These are phyloP conservation scores for Dissostichus mawsoni DNA, from an alignment of 2,113 vertebrate genomes.

Conservation along the genomic window DNA sequence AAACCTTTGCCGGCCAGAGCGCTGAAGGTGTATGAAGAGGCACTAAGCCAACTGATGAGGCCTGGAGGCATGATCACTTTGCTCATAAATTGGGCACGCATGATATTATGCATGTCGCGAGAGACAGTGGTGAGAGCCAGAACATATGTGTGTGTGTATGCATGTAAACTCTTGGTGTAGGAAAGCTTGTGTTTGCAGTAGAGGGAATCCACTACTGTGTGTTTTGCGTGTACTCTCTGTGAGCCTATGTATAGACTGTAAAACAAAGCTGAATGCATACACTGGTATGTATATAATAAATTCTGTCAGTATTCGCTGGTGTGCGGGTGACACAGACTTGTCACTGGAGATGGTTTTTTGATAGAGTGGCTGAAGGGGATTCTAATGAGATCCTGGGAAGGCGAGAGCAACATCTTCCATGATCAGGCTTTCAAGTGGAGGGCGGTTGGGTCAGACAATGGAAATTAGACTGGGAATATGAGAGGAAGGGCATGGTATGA, in stretches of 20 bases:
- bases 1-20: constrained; percentile 51
- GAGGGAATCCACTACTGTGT: not conserved
- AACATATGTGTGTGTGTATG: not conserved
- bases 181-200: not conserved
- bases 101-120: constrained; percentile 32
- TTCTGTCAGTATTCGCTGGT: constrained; percentile 9
- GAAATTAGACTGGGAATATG: constrained; percentile 57
- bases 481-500: constrained; percentile 42
- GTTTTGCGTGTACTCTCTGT: not conserved
- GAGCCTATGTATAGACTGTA: not conserved
- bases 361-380: constrained; percentile 29
- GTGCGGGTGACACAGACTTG: constrained; percentile 8
- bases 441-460: constrained; percentile 45
- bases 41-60: constrained; percentile 70
- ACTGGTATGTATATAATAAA: not conserved
- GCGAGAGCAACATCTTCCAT: constrained; percentile 33
- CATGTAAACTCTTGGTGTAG: constrained; percentile 3
- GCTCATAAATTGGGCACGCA: constrained; percentile 56
- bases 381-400: constrained; percentile 51
- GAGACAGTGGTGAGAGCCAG: constrained; percentile 5
- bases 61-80: constrained; percentile 62
- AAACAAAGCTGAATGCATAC: not conserved
- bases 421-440: constrained; percentile 50
- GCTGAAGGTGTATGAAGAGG: constrained; percentile 67
- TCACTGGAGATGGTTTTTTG: constrained; percentile 31